Percentiles rank a stretch among this genome's conserved stretches.
phyloP scores from a whole-genome alignment of 2,797 vertebrate species.

The Pangasius larnaudii region DNA sequence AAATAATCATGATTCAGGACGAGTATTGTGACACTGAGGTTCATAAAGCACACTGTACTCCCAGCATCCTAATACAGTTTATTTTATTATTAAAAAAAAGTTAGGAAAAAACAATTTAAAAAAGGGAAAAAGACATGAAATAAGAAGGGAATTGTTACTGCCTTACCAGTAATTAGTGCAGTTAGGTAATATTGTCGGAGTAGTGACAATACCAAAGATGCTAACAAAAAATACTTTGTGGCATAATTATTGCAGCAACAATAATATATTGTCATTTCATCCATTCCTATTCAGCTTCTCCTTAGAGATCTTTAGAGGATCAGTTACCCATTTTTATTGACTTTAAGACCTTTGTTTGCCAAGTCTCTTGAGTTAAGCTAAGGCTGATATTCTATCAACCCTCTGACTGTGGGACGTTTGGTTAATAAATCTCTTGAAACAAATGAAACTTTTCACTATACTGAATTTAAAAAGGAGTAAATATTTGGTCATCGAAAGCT shows the following conservation, averaged over 20 bases:
- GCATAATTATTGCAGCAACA: not conserved
- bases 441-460: not conserved
- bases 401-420: not conserved
- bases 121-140: not conserved
- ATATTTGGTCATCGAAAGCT: not conserved
- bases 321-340: not conserved
- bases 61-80: not conserved
- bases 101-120: not conserved
- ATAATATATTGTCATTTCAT: not conserved
- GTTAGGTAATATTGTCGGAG: not conserved
- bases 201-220: not conserved
- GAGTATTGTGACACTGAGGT: not conserved
- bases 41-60: not conserved
- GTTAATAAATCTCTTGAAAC: conserved; percentile 3
- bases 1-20: not conserved
- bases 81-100: too few relatives aligned
- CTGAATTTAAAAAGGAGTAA: not conserved
- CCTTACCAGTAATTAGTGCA: not conserved
- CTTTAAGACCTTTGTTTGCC: not conserved
- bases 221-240: not conserved
- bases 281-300: not conserved
- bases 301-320: not conserved
- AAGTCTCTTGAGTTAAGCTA: not conserved
- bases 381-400: not conserved
- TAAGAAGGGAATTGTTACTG: not conserved